These are phyloP conservation scores for Dryas iulia DNA, from an alignment of 1,140 invertebrate genomes.

Conservation along the genomic window DNA sequence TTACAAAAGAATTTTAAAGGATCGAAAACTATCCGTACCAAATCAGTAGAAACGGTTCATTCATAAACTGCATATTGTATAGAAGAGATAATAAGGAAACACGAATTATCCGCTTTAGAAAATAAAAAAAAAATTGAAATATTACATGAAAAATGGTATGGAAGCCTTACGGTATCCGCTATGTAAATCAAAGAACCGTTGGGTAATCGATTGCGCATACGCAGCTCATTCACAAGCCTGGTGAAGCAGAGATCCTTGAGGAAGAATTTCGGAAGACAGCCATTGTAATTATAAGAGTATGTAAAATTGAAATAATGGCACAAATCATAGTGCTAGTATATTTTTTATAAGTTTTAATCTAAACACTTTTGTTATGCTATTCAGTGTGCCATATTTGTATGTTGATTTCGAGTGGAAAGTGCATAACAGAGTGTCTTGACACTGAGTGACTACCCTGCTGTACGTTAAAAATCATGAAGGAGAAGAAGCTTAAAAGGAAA, in stretches of 20 bases:
- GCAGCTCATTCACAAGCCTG: constrained; percentile 45
- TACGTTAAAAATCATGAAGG: too few relatives aligned
- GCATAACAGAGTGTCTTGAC: too few relatives aligned
- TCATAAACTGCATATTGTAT: constrained; percentile 29
- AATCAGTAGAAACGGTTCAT: constrained; percentile 39
- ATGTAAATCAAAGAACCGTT: constrained; percentile 33
- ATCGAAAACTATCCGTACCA: constrained; percentile 41
- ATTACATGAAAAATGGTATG: constrained; percentile 4
- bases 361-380: not conserved
- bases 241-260: constrained; percentile 41
- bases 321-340: not conserved
- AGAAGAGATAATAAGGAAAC: constrained; percentile 57
- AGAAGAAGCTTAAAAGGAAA: too few relatives aligned
- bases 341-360: not conserved
- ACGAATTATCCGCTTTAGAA: constrained; percentile 48
- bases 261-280: constrained; percentile 23
- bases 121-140: constrained; percentile 34
- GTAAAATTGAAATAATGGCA: not conserved
- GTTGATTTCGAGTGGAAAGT: too few relatives aligned
- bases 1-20: constrained; percentile 29
- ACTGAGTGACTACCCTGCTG: too few relatives aligned
- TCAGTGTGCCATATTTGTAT: too few relatives aligned
- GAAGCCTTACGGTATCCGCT: constrained; percentile 52
- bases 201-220: constrained; percentile 48
- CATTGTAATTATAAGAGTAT: not conserved